Evolutionary conservation across 37 sponge, comb jelly and placozoan species (phyloP), one percentile per base, ranked within the genome.

Genomic region (Halisarca cf. caerulea): DNA sequence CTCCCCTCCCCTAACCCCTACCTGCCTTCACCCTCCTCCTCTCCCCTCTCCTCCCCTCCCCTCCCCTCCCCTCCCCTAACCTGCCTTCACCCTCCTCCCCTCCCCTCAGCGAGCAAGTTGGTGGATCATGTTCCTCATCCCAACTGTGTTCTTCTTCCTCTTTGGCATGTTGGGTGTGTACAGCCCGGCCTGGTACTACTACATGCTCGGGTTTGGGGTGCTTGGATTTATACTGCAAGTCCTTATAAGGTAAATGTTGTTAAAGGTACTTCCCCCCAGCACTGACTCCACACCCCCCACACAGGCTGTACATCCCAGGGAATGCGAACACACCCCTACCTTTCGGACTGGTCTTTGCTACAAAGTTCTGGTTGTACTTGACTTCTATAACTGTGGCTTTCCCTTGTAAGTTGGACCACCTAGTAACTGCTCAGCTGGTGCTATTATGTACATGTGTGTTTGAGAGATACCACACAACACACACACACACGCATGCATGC

Each of bases 81-180:
- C 71, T 15, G 32, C 33, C n/a, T n/a, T n/a, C n/a, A n/a, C n/a
- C n/a, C n/a, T n/a, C n/a, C n/a, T n/a, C n/a, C n/a, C 60, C 11
- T 17, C 11, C 68, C 83, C 28, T 39, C 84, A 91, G 92, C 61
- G 88, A 36, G 82, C 88, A 15, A 44, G 78, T 25, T 92, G 92
- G 92, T 92, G 92, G 92, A 2, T 88, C n/a, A 88, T 92, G 92
- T 32, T 88, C 37, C 40, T 88, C n/a, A 58, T 53, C 21, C 92
- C 92, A 4, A 36, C 59, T 3, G 32, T 86, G 0, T 55, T 88
- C 60, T 43, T 92, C 42, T 68, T 40, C 11, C 38, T 83, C 27
- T 18, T 84, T 2, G 92, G 86, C 0, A 80, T 59, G 43, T 44
- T 85, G 35, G 92, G 92, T 0, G 73, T 83, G 40, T 7, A 88